Conservation (phyloP, 2,113 vertebrate genomes). For the Macrotus californicus region DNA sequence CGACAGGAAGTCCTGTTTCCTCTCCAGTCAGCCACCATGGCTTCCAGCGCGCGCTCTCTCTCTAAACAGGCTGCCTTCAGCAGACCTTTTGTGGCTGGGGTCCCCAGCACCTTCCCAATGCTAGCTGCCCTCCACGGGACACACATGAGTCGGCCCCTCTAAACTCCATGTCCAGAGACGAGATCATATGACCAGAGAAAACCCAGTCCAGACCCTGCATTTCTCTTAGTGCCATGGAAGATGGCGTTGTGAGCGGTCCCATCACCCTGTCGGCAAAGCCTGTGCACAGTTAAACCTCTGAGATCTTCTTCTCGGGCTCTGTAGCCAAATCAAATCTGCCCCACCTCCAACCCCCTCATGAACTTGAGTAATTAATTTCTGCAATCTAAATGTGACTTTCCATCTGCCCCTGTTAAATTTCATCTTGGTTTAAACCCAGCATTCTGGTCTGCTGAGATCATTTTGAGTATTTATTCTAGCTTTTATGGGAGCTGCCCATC, state of each 20-base stretch:
- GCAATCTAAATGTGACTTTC: conserved; percentile 66
- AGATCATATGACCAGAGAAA: not conserved
- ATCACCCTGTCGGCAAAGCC: not conserved
- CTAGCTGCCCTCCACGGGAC: not conserved
- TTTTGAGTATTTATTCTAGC: conserved; percentile 59
- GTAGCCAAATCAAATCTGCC: conserved; percentile 45
- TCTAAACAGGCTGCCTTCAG: not conserved
- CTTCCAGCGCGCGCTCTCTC: not conserved
- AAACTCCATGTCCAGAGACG: not conserved
- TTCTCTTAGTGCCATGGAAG: not conserved
- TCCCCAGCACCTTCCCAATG: not conserved
- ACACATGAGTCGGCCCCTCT: not conserved
- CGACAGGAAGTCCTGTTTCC: not conserved
- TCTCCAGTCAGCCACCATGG: not conserved
- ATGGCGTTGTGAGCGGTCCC: not conserved
- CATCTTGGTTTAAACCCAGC: conserved; percentile 54
- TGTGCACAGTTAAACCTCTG: conserved; percentile 8
- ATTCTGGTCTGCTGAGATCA: conserved; percentile 60
- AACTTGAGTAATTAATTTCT: conserved; percentile 68
- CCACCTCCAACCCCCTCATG: conserved; percentile 4
- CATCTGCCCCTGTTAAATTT: conserved; percentile 65
- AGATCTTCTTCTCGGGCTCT: conserved; percentile 32
- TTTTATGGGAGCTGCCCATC: conserved; percentile 64
- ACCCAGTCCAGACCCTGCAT: not conserved
- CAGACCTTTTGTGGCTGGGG: not conserved